Conservation (phyloP, 2,797 vertebrate species). For the Propithecus perrieri region DNA sequence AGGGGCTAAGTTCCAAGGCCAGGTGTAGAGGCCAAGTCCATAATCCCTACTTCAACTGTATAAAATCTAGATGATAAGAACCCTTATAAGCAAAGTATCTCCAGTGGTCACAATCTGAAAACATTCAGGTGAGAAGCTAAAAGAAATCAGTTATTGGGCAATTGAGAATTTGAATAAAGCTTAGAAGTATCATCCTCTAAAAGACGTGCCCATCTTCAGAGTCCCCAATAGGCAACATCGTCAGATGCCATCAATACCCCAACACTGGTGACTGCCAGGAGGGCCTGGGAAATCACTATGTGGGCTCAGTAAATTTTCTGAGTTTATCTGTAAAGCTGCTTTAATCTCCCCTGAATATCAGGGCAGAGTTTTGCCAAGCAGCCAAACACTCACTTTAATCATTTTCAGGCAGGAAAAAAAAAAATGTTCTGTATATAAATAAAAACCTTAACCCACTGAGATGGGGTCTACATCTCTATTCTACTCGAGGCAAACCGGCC, state of each 20-base stretch:
- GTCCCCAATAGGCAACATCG: neutral
- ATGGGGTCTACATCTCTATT: neutral
- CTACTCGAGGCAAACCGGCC: neutral
- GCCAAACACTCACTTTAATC: slow-evolving; percentile 38
- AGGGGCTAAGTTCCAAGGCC: neutral
- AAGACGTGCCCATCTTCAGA: neutral
- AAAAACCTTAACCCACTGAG: slow-evolving; percentile 31
- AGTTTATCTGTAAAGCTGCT: slow-evolving; percentile 56
- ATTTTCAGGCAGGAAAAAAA: slow-evolving; percentile 50
- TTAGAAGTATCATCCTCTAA: neutral
- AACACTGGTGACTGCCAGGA: neutral
- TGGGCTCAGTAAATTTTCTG: slow-evolving; percentile 43
- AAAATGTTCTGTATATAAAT: slow-evolving; percentile 40
- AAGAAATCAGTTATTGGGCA: neutral
- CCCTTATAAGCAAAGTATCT: neutral
- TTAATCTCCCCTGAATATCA: slow-evolving; percentile 54
- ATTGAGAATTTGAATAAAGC: neutral
- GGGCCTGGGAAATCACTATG: slow-evolving; percentile 7
- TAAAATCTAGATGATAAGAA: neutral
- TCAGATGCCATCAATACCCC: neutral
- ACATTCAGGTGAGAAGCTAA: neutral
- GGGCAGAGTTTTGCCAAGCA: slow-evolving; percentile 25
- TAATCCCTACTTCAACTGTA: neutral
- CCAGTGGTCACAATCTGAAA: neutral
- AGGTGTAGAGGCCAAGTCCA: neutral